phyloP scores from a whole-genome alignment of 2,797 vertebrate species.

The Coregonus sp. region DNA sequence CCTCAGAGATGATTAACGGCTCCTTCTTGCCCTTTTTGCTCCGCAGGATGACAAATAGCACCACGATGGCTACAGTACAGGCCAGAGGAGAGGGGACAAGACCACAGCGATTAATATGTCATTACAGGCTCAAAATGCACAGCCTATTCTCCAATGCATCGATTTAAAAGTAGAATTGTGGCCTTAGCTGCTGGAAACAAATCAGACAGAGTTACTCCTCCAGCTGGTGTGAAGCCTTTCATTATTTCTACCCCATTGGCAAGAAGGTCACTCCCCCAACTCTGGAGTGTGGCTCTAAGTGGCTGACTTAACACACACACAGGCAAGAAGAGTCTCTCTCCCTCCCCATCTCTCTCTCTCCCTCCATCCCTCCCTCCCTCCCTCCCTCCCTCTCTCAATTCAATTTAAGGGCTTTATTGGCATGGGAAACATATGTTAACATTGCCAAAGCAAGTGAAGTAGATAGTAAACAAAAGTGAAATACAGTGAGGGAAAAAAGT shows the following conservation, averaged over 20 bases:
- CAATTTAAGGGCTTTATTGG: too few relatives aligned
- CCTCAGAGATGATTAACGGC: conserved; percentile 87
- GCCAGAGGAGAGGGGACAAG: conserved; percentile 19
- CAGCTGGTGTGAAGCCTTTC: neutral
- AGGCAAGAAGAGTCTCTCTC: neutral
- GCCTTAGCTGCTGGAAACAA: neutral
- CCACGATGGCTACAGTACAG: conserved; percentile 81
- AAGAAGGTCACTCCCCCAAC: neutral
- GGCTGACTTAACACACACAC: neutral
- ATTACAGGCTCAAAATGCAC: neutral
- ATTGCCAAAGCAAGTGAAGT: too few relatives aligned
- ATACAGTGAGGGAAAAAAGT: too few relatives aligned
- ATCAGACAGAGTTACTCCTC: neutral
- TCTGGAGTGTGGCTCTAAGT: too few relatives aligned
- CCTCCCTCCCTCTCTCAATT: too few relatives aligned
- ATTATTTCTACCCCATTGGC: neutral
- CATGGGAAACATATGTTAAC: too few relatives aligned
- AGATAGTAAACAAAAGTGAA: too few relatives aligned
- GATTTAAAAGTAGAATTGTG: neutral
- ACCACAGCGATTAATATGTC: neutral
- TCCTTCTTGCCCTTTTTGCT: conserved; percentile 86
- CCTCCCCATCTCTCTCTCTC: neutral
- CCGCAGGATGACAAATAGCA: conserved; percentile 87
- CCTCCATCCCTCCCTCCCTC: neutral
- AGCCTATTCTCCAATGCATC: neutral